These are phyloP conservation scores for Hypanus sabinus DNA, from an alignment of 2,113 vertebrate genomes.

Conservation along the genomic window DNA sequence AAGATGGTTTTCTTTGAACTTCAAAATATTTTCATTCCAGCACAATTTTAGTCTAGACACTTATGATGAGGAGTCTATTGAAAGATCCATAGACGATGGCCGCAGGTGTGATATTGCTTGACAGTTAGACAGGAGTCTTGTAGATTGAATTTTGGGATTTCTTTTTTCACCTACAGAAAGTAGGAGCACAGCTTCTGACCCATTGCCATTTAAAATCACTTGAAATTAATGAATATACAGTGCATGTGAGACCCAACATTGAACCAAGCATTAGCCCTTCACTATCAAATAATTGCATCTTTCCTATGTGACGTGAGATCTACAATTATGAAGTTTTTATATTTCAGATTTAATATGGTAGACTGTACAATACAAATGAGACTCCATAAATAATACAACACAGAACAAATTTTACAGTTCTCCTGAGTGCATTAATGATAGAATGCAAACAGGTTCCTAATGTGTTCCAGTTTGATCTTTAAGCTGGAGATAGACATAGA, in stretches of 20 bases:
- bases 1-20: not conserved
- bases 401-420: not conserved
- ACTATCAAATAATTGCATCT: not conserved
- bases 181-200: not conserved
- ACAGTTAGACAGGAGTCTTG: not conserved
- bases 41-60: not conserved
- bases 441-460: not conserved
- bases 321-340: not conserved
- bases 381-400: not conserved
- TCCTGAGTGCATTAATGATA: not conserved
- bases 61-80: not conserved
- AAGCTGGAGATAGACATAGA: not conserved
- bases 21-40: not conserved
- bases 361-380: not conserved
- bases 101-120: not conserved
- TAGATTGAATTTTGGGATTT: not conserved
- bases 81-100: not conserved
- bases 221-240: not conserved
- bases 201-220: not conserved
- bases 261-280: too few species aligned
- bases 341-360: not conserved
- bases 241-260: not conserved
- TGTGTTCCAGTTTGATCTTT: not conserved
- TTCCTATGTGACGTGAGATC: not conserved
- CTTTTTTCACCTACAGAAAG: not conserved